These are phyloP conservation scores for Labeo calbasu DNA, from an alignment of 2,797 vertebrate genomes.

Conservation along the genomic window DNA sequence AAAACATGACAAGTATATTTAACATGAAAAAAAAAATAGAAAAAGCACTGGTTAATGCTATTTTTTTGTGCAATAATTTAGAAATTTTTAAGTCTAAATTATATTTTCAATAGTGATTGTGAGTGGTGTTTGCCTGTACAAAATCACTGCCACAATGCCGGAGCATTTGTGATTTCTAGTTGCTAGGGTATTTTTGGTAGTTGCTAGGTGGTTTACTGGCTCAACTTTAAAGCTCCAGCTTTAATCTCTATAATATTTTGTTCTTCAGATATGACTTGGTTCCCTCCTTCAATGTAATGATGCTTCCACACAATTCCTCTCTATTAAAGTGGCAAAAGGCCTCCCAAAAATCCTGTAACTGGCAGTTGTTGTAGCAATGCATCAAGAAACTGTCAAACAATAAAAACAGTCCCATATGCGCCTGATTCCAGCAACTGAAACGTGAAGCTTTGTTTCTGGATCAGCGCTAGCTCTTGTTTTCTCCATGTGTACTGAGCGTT, in stretches of 20 bases:
- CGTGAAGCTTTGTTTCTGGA: slow-evolving; percentile 3
- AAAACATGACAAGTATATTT: neutral
- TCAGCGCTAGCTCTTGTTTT: slow-evolving; percentile 12
- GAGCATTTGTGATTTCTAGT: neutral
- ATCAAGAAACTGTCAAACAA: slow-evolving; percentile 25
- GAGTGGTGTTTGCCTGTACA: too few relatives aligned
- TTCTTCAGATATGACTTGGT: neutral
- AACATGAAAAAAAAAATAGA: too few relatives aligned
- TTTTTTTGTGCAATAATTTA: too few relatives aligned
- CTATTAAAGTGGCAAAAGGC: neutral
- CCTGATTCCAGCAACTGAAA: neutral
- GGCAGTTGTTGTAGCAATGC: slow-evolving; percentile 3
- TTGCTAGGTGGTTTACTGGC: neutral
- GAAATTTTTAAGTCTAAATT: too few relatives aligned
- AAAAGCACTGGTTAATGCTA: too few relatives aligned
- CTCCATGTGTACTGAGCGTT: neutral
- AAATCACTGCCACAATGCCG: too few relatives aligned
- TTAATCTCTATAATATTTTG: slow-evolving; percentile 7
- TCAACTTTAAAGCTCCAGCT: neutral
- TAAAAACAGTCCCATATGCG: slow-evolving; percentile 1
- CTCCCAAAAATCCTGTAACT: neutral
- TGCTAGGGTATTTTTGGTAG: neutral
- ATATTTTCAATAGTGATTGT: too few relatives aligned
- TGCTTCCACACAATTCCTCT: neutral
- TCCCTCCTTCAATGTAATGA: neutral